Evolutionary conservation across 53 echinoderm and acorn worm genomes (phyloP).

Genomic region (Actinopyga echinites): DNA sequence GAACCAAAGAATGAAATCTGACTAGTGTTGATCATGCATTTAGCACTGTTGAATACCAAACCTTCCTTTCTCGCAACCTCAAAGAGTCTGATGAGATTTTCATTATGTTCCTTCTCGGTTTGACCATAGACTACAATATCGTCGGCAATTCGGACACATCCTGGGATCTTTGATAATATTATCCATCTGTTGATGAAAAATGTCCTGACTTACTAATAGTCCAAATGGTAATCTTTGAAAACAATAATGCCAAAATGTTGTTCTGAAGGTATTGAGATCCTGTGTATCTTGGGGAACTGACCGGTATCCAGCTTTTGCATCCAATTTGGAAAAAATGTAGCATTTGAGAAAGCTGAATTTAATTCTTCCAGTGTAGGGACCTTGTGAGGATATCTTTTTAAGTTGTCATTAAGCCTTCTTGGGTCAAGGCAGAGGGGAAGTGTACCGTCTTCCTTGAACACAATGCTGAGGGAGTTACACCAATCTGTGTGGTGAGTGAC

Average conservation of each 20-base stretch:
- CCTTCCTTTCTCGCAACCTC: constrained; percentile 56
- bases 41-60: constrained; percentile 60
- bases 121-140: constrained; percentile 44
- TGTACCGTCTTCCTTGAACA: constrained; percentile 60
- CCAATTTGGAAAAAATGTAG: constrained; percentile 63
- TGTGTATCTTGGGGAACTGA: constrained; percentile 59
- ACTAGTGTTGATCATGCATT: constrained; percentile 45
- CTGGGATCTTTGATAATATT: constrained; percentile 47
- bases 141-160: constrained; percentile 60
- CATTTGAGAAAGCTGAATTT: constrained; percentile 55
- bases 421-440: constrained; percentile 65
- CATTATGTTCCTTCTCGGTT: constrained; percentile 44
- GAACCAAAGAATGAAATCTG: constrained; percentile 1
- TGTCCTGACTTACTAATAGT: constrained; percentile 61
- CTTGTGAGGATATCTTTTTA: constrained; percentile 60
- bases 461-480: constrained; percentile 58
- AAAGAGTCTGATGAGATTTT: constrained; percentile 39
- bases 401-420: constrained; percentile 41
- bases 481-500: constrained; percentile 49
- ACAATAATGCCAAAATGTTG: constrained; percentile 70
- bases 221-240: constrained; percentile 69
- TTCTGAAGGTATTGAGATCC: constrained; percentile 67
- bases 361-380: constrained; percentile 68
- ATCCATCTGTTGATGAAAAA: constrained; percentile 61
- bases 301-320: constrained; percentile 74